These are phyloP conservation scores for Microctenopoma steveboyesi DNA, from an alignment of 2,797 vertebrate genomes.

Conservation along the genomic window DNA sequence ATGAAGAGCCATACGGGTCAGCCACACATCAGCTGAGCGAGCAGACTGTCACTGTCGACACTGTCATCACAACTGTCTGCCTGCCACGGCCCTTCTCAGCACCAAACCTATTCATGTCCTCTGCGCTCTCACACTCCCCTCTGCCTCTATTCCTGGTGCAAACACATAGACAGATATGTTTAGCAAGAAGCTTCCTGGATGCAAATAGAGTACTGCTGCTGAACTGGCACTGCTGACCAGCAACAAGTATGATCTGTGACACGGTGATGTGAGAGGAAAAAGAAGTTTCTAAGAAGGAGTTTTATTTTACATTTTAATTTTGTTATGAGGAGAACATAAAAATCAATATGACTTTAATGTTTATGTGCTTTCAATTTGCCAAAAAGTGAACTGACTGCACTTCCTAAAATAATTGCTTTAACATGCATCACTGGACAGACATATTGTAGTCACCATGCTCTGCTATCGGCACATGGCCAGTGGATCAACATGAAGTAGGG, in stretches of 20 bases:
- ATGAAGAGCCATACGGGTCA: conserved; percentile 48
- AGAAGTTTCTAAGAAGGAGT: neutral
- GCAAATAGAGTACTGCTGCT: conserved; percentile 67
- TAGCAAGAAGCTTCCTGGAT: conserved; percentile 65
- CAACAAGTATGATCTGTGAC: conserved; percentile 18
- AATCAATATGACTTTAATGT: neutral
- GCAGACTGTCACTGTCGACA: conserved; percentile 55
- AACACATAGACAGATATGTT: conserved; percentile 68
- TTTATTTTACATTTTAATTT: neutral
- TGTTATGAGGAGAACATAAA: neutral
- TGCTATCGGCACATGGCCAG: neutral
- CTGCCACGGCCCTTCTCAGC: conserved; percentile 34
- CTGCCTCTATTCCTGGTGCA: conserved; percentile 66
- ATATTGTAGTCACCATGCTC: neutral
- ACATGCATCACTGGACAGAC: neutral
- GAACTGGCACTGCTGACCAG: conserved; percentile 2
- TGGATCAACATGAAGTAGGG: neutral
- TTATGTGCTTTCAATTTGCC: neutral
- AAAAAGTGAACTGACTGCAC: neutral
- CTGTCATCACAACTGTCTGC: conserved; percentile 64
- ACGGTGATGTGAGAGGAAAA: neutral
- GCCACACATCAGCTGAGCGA: conserved; percentile 64
- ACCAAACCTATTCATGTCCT: conserved; percentile 43
- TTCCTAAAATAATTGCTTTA: neutral
- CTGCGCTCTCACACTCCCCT: conserved; percentile 19